Conservation (phyloP, 2,797 vertebrate genomes). For the Diceros bicornis region DNA sequence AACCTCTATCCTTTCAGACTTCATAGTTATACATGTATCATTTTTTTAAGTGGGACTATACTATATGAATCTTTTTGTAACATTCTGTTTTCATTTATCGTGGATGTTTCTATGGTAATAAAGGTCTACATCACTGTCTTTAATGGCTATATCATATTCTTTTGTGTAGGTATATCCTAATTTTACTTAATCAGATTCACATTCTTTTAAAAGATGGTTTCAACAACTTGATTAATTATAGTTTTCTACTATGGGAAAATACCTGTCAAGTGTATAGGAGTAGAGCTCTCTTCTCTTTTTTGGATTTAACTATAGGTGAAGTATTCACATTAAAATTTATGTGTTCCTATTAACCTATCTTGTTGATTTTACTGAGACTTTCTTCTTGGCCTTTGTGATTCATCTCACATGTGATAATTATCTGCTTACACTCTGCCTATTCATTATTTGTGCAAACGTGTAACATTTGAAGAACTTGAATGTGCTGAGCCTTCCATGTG, state of each 20-base stretch:
- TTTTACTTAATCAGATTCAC: constrained; percentile 33
- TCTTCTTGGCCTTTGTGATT: constrained; percentile 53
- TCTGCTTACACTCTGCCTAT: background rate
- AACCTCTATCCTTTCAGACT: background rate
- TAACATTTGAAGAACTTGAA: constrained; percentile 45
- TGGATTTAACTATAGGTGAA: background rate
- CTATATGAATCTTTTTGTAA: background rate
- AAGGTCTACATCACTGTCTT: background rate
- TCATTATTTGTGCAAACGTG: background rate
- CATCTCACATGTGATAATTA: background rate
- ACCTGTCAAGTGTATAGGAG: background rate
- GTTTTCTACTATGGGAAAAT: background rate
- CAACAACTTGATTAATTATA: background rate
- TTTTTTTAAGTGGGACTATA: background rate
- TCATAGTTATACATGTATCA: background rate
- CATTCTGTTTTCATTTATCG: background rate
- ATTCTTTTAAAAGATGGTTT: constrained; percentile 29
- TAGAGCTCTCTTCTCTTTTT: background rate
- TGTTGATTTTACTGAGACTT: background rate
- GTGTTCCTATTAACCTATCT: background rate
- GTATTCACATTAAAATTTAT: constrained; percentile 17
- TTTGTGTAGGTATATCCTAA: background rate
- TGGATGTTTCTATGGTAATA: background rate
- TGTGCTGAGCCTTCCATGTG: background rate
- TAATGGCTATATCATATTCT: background rate